phyloP scores from a whole-genome alignment of 2,888 invertebrate species.

The Himalopsyche anomala region DNA sequence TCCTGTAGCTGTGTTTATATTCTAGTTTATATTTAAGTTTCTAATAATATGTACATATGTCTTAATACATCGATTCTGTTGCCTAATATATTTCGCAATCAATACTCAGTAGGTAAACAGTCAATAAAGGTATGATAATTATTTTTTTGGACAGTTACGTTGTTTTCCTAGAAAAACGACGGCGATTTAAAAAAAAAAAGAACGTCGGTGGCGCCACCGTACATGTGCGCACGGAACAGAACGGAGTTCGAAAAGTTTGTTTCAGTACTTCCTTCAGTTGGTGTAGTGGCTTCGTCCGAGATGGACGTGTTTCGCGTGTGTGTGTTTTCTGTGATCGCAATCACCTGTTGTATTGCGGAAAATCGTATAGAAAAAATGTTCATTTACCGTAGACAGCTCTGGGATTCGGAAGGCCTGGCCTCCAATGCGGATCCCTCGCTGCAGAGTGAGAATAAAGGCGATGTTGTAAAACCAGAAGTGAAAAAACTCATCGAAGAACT shows the following conservation, averaged over 20 bases:
- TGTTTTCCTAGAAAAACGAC: not conserved
- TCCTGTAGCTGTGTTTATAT: no score
- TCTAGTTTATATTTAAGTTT: no score
- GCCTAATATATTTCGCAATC: no score
- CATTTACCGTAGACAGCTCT: not conserved
- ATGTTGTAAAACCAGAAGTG: not conserved
- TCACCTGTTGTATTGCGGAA: constrained; percentile 36
- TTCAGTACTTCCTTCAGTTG: not conserved
- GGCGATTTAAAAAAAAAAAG: not conserved
- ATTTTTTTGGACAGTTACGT: not conserved
- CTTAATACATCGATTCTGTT: no score
- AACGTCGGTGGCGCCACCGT: not conserved
- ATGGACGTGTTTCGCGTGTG: constrained; percentile 17
- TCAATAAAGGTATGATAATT: not conserved
- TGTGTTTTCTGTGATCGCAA: not conserved
- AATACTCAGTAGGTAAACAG: not conserved
- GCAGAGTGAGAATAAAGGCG: not conserved
- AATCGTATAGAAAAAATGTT: not conserved
- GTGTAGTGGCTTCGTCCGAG: constrained; percentile 3
- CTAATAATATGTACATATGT: no score
- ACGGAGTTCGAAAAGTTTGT: constrained; percentile 1
- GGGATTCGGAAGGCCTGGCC: constrained; percentile 39
- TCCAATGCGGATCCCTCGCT: not conserved
- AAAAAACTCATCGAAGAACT: constrained; percentile 35
- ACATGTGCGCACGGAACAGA: constrained; percentile 9